Evolutionary conservation across 53 echinoderm and acorn worm species (phyloP).

Genomic region (Henricia sp.): DNA sequence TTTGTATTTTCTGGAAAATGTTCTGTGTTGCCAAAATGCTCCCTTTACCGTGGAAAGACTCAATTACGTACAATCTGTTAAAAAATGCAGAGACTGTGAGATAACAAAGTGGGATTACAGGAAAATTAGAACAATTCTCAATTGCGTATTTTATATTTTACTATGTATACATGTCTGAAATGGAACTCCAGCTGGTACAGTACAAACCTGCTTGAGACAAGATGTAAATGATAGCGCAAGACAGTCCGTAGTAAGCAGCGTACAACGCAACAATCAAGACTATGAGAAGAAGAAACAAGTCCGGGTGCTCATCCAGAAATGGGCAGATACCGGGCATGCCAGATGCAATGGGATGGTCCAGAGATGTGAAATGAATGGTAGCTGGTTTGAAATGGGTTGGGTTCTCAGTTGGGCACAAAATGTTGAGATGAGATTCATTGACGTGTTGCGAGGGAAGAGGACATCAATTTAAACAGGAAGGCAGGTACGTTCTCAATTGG

Average conservation of each 20-base stretch:
- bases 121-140: not conserved
- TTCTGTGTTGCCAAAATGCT: too few relatives aligned
- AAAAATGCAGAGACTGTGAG: not conserved
- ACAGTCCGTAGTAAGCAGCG: slow-evolving; percentile 70
- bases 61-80: too few relatives aligned
- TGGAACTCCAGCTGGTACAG: not conserved
- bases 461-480: too few relatives aligned
- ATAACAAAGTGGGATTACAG: not conserved
- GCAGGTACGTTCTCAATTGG: too few relatives aligned
- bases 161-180: too few relatives aligned
- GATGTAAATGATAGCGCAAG: slow-evolving; percentile 65
- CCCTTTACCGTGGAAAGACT: too few relatives aligned
- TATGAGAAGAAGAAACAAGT: slow-evolving; percentile 88
- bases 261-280: slow-evolving; percentile 74
- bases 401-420: too few relatives aligned
- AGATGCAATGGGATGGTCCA: not conserved
- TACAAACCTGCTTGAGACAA: slow-evolving; percentile 61
- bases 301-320: slow-evolving; percentile 94
- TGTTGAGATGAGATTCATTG: too few relatives aligned
- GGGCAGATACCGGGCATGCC: slow-evolving; percentile 89
- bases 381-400: too few relatives aligned
- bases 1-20: too few relatives aligned
- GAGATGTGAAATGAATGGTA: too few relatives aligned
- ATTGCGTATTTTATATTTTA: not conserved
- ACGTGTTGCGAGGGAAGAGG: too few relatives aligned